phyloP scores from a whole-genome alignment of 2,113 vertebrate species.

The Numida meleagris region DNA sequence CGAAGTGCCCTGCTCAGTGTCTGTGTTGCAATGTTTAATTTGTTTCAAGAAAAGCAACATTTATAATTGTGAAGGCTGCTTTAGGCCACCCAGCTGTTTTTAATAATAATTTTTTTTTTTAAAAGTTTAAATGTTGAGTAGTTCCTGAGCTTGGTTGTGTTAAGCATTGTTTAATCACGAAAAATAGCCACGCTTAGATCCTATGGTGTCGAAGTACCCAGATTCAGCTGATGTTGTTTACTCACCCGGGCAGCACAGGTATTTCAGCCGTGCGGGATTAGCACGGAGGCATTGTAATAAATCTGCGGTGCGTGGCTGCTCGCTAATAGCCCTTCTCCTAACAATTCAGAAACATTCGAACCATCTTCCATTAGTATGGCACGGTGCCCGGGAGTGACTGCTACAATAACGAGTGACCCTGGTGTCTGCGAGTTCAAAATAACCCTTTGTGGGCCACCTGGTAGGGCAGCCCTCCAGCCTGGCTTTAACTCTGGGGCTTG shows the following conservation, averaged over 20 bases:
- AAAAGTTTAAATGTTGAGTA: background rate
- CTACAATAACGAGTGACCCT: background rate
- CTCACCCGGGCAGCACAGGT: background rate
- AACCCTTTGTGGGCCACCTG: background rate
- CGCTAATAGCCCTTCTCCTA: background rate
- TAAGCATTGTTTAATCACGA: background rate
- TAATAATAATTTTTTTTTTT: background rate
- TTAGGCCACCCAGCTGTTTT: background rate
- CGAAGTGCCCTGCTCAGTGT: background rate
- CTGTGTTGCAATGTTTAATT: constrained; percentile 23
- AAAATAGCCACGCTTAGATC: background rate
- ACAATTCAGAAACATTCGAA: background rate
- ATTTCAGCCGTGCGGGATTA: background rate
- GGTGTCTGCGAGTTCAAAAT: background rate
- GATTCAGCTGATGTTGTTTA: background rate
- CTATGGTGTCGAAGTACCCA: background rate
- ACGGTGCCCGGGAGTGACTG: background rate
- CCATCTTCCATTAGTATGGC: background rate
- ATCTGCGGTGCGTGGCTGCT: background rate
- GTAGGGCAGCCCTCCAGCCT: background rate
- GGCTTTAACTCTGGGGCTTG: background rate
- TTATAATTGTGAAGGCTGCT: background rate
- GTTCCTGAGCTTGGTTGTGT: background rate
- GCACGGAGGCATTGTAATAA: background rate
- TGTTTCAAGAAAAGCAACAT: constrained; percentile 33